A percentile compares a stretch with the other conserved stretches of the same genome.
Evolutionary conservation across 2,113 vertebrate species (phyloP).

Genomic region (Pterophyllum scalare): DNA sequence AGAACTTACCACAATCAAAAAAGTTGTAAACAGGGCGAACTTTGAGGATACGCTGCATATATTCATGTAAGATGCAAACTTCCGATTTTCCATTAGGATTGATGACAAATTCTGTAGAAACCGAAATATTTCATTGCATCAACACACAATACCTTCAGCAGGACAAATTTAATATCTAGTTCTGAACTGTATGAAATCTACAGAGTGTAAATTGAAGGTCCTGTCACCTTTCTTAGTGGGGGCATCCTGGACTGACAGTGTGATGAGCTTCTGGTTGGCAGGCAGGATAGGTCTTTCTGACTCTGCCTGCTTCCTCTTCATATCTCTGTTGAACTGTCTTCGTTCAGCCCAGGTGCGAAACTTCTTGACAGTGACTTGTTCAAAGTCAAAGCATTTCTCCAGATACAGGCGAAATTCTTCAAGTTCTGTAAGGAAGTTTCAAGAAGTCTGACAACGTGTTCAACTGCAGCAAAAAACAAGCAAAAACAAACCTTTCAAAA

Average conservation of each 20-base stretch:
- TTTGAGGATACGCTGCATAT: conserved; percentile 99
- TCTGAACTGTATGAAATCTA: neutral
- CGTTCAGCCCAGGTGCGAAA: conserved; percentile 98
- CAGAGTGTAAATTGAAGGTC: too few relatives aligned
- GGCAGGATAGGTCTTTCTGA: conserved; percentile 95
- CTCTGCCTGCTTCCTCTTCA: conserved; percentile 97
- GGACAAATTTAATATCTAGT: neutral
- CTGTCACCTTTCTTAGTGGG: conserved; percentile 94
- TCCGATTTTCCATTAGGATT: conserved; percentile 99
- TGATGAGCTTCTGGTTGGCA: conserved; percentile 98
- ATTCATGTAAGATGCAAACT: conserved; percentile 99
- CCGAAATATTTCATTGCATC: conserved; percentile 16
- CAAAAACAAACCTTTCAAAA: neutral
- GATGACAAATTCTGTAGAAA: conserved; percentile 93
- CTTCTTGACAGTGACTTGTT: conserved; percentile 98
- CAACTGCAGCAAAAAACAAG: neutral
- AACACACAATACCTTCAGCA: neutral
- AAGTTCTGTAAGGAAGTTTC: conserved; percentile 80
- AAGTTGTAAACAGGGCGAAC: conserved; percentile 99
- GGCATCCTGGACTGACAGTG: conserved; percentile 94
- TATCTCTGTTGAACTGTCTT: conserved; percentile 96
- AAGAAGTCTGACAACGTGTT: neutral
- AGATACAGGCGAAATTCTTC: conserved; percentile 93
- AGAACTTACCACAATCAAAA: conserved; percentile 99
- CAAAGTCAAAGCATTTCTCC: conserved; percentile 97